Percentiles rank a stretch among this genome's conserved stretches.
Conservation (phyloP, 2,113 vertebrate species). For the Crotalus tigris region DNA sequence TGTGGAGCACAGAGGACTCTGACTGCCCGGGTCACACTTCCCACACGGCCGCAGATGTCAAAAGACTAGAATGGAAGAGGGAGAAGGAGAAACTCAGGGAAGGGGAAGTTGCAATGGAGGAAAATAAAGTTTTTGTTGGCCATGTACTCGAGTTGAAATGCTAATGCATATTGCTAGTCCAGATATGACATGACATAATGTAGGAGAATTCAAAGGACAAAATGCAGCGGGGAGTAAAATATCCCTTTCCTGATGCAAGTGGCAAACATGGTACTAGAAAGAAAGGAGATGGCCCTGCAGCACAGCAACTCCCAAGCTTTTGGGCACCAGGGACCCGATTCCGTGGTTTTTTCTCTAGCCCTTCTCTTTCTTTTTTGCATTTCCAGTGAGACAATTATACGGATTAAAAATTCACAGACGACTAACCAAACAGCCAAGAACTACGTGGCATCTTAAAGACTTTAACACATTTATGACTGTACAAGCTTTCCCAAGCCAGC, state of each 20-base stretch:
- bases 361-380: not conserved
- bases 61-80: conserved; percentile 79
- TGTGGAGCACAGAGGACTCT: conserved; percentile 87
- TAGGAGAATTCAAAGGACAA: not conserved
- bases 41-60: conserved; percentile 89
- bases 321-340: too few species aligned
- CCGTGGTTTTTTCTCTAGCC: not conserved
- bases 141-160: too few species aligned
- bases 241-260: not conserved
- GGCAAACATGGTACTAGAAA: too few species aligned
- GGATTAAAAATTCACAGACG: not conserved
- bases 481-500: not conserved
- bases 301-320: too few species aligned
- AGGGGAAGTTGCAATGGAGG: not conserved
- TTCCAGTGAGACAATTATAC: not conserved
- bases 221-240: not conserved
- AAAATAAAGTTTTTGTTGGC: not conserved
- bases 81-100: not conserved
- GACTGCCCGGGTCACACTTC: conserved; percentile 85
- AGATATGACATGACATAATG: too few species aligned
- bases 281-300: not conserved
- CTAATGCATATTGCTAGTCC: too few species aligned
- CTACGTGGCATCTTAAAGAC: not conserved
- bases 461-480: not conserved
- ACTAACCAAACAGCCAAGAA: not conserved